A percentile compares a stretch with the other conserved stretches of the same genome.
These are phyloP conservation scores for Tortricodes alternella DNA, from an alignment of 2,888 invertebrate genomes.

Conservation along the genomic window DNA sequence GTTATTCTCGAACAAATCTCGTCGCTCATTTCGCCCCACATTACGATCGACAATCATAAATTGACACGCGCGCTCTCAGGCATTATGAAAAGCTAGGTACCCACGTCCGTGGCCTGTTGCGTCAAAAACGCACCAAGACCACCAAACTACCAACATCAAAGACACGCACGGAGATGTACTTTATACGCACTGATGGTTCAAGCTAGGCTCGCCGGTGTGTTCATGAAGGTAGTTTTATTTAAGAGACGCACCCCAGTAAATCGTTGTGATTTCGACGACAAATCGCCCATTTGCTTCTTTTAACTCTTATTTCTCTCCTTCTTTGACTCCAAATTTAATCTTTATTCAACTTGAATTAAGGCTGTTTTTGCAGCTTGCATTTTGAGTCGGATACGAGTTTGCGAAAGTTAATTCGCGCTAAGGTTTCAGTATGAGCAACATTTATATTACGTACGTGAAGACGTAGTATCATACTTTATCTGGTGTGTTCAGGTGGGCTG, in stretches of 20 bases:
- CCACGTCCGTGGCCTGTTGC: too few species aligned
- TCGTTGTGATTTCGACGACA: conserved; percentile 13
- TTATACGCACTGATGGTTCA: too few species aligned
- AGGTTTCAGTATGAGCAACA: conserved; percentile 10
- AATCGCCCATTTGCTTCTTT: not conserved
- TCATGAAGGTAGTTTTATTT: too few species aligned
- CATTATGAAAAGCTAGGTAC: too few species aligned
- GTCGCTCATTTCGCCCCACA: too few species aligned
- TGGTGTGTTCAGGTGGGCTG: not conserved
- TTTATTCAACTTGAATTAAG: not conserved
- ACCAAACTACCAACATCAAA: too few species aligned
- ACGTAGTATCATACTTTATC: conserved; percentile 16
- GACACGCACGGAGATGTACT: too few species aligned
- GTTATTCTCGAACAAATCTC: too few species aligned
- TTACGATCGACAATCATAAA: too few species aligned
- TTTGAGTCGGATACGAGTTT: not conserved
- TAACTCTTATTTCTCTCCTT: not conserved
- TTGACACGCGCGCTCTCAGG: too few species aligned
- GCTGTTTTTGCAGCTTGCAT: not conserved
- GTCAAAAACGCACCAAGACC: too few species aligned
- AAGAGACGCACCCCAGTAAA: conserved; percentile 26
- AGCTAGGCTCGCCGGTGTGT: too few species aligned
- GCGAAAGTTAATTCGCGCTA: not conserved
- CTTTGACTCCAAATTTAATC: not conserved
- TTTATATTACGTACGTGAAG: conserved; percentile 17